Base-by-base conservation (phyloP, 2,113 vertebrate species). In the Mobula birostris region DNA sequence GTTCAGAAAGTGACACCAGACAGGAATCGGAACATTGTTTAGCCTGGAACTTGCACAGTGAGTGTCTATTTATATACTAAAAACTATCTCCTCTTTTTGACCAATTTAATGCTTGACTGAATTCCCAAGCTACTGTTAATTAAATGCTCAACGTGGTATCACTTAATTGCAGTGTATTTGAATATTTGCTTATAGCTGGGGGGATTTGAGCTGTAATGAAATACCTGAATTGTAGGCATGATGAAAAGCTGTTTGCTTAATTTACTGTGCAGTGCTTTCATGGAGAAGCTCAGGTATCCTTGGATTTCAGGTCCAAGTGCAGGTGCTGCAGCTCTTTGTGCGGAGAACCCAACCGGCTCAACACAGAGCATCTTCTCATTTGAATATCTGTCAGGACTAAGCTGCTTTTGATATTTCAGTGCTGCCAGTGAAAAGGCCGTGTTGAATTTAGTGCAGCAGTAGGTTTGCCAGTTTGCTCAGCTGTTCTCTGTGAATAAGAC, bases 41-140 rank as follows among this genome's bases (percentile, higher is more conserved):
- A 74, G 91, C 91, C 91, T 93, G 91, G 91, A 93, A 93, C 68
- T 56, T 72, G 70, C 91, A 93, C 91, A 93, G 91, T 93, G 36
- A 93, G 91, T 93, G 91, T 76, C 70, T 93, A 17, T 91, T 70
- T 61, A n/a, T n/a, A 63, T 90, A 36, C 74, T 93, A 72, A 74
- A 93, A 72, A 36, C 63, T 9, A 40, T 74, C 29, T 56, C 58
- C 21, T 61, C 15, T 90, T 90, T 90, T 66, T 66, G 85, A 66
- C 6, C 61, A 66, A 32, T 90, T 90, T 66, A 90, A 68, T 93
- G 70, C 70, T 93, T 24, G 90, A 72, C 32, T 93, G 90, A 70
- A 72, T 48, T 74, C 36, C 90, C 66, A 32, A 12, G 36, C 90
- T 48, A 70, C 68, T 70, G 90, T 93, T 93, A 93, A 93, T 93